Evolutionary conservation across 2,888 invertebrate species (phyloP).

Genomic region (Tineola bisselliella): DNA sequence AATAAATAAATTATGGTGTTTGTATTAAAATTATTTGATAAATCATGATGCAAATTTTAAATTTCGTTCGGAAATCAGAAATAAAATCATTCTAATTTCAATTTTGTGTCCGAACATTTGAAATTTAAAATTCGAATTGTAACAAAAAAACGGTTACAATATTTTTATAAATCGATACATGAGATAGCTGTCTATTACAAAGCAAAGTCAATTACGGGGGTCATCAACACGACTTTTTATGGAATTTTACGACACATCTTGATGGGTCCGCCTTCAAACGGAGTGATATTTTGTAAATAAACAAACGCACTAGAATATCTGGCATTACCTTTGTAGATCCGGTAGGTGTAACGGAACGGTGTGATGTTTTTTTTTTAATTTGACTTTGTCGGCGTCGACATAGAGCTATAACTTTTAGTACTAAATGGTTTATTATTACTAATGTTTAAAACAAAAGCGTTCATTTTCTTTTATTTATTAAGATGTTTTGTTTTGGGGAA

Average conservation of each 20-base stretch:
- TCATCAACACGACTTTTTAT: conserved; percentile 68
- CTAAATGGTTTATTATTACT: neutral
- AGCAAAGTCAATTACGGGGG: conserved; percentile 56
- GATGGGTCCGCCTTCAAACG: conserved; percentile 69
- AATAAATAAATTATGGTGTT: too few species aligned
- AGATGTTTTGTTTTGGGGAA: too few species aligned
- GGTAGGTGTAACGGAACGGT: conserved; percentile 30
- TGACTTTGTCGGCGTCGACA: neutral
- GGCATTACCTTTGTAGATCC: conserved; percentile 63
- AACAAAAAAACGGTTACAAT: too few species aligned
- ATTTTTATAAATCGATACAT: neutral
- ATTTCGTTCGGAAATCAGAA: too few species aligned
- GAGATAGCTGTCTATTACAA: neutral
- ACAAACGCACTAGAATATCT: conserved; percentile 64
- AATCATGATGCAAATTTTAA: too few species aligned
- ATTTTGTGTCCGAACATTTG: too few species aligned
- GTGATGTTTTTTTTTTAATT: neutral
- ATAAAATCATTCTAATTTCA: too few species aligned
- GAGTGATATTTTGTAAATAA: conserved; percentile 69
- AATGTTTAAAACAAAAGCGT: neutral
- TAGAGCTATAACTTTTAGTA: neutral
- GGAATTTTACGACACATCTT: conserved; percentile 66
- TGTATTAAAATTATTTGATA: too few species aligned
- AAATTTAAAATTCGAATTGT: too few species aligned
- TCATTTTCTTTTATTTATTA: neutral